Base-by-base conservation (phyloP, 2,113 vertebrate genomes). In the Gallinago media region DNA sequence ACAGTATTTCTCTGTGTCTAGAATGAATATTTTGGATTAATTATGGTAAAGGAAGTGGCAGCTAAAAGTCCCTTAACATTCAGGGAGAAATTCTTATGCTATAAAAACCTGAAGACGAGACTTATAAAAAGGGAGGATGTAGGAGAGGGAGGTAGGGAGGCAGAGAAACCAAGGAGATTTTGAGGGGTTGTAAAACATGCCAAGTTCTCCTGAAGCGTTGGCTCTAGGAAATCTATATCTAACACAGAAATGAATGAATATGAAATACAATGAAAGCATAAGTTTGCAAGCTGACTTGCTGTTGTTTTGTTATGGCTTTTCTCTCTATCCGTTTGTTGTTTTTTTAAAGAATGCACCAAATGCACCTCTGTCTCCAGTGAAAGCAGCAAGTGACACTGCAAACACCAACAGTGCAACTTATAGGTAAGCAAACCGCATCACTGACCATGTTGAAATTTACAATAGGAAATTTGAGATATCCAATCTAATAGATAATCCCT, bases 331-430 rank as follows among this genome's bases (percentile, higher is more conserved):
- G 7, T 68, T 19, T 18, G 21, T 5, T 34, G 7, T 22, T 11
- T 42, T 29, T 49, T 79, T 72, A 76, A 27, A 98, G 96, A 95
- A 50, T 87, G 68, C 92, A 84, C 55, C 96, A 91, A 98, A 94
- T 74, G 88, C 92, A 55, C 95, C 98, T 68, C n/a, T 75, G 26
- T 98, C 98, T 86, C 98, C 98, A 80, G 97, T 65, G 59, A 98
- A 98, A 81, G 38, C 97, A 96, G 34, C 79, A 47, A 77, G 49
- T 65, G 98, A 98, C 32, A 27, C 82, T 74, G 93, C 46, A 70
- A 97, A 63, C 54, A 83, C 74, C 89, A 98, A 89, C 70, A 97
- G 34, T 50, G 20, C 62, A 8, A 40, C 92, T 1, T 98, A 97
- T 32, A 96, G 98, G 98, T 98, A 81, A 98, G 97, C 50, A 79